Evolutionary conservation across 2,113 vertebrate genomes (phyloP).

Genomic region (Leptosomus discolor): DNA sequence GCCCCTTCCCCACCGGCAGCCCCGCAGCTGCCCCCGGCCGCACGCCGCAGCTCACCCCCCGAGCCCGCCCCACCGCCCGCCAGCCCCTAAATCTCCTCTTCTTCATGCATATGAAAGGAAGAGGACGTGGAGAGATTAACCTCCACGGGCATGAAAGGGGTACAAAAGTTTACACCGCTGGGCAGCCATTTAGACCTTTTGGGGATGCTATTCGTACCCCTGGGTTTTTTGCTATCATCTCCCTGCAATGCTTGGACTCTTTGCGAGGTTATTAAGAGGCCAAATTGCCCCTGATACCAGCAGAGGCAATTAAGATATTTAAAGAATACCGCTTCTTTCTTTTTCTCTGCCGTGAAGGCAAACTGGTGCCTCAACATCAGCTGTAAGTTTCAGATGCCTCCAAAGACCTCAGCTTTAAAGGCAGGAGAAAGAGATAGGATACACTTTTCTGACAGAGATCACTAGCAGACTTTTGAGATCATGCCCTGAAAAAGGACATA

Average conservation of each 20-base stretch:
- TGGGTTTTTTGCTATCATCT: neutral
- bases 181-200: slow-evolving; percentile 25
- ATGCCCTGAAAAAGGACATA: neutral
- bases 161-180: slow-evolving; percentile 42
- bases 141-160: slow-evolving; percentile 29
- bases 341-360: neutral
- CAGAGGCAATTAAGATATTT: neutral
- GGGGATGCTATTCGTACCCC: neutral
- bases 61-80: neutral
- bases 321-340: neutral
- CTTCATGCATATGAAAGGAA: slow-evolving; percentile 63
- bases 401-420: neutral
- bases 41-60: neutral
- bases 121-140: slow-evolving; percentile 45
- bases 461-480: neutral
- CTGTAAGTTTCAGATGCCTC: neutral
- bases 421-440: neutral
- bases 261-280: neutral
- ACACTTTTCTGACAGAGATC: neutral
- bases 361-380: neutral
- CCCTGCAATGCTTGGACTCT: neutral
- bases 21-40: slow-evolving; percentile 58
- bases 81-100: slow-evolving; percentile 40
- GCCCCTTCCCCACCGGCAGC: slow-evolving; percentile 54
- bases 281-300: neutral